Conservation (phyloP, 2,797 vertebrate genomes). For the Paramormyrops hopkinsi region DNA sequence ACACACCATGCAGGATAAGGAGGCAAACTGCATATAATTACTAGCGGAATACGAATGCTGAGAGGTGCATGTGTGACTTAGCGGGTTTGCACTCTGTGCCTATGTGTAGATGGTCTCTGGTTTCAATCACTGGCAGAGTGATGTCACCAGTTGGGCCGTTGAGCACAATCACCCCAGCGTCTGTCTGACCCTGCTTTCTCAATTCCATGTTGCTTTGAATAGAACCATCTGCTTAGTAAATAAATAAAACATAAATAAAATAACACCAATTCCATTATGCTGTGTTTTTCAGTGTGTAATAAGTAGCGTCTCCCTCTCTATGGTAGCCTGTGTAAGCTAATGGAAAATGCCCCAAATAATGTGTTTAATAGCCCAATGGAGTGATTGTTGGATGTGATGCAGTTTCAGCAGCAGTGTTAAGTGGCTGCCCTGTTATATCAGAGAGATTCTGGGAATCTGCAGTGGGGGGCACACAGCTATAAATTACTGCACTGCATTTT, state of each 20-base stretch:
- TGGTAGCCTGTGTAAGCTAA: not conserved
- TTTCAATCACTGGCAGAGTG: not conserved
- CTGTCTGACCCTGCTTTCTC: not conserved
- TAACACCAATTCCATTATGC: not conserved
- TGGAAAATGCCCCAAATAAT: not conserved
- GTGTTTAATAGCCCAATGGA: not conserved
- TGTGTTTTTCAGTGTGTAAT: not conserved
- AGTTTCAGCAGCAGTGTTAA: not conserved
- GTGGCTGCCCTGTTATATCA: not conserved
- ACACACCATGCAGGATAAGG: not conserved
- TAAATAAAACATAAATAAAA: not conserved
- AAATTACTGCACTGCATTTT: conserved; percentile 31
- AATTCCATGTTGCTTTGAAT: not conserved
- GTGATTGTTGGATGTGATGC: not conserved
- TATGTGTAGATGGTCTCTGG: not conserved
- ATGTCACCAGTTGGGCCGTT: not conserved
- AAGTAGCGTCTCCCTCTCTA: not conserved
- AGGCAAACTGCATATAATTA: not conserved
- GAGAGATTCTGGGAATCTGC: not conserved
- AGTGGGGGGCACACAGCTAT: conserved; percentile 17
- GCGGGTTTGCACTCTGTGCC: not conserved
- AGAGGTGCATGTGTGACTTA: not conserved
- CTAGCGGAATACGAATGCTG: not conserved
- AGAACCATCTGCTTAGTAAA: not conserved
- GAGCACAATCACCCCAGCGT: not conserved